A percentile compares a stretch with the other conserved stretches of the same genome.
Evolutionary conservation across 2,888 invertebrate species (phyloP).

Genomic region (Pemphredon lugubris): DNA sequence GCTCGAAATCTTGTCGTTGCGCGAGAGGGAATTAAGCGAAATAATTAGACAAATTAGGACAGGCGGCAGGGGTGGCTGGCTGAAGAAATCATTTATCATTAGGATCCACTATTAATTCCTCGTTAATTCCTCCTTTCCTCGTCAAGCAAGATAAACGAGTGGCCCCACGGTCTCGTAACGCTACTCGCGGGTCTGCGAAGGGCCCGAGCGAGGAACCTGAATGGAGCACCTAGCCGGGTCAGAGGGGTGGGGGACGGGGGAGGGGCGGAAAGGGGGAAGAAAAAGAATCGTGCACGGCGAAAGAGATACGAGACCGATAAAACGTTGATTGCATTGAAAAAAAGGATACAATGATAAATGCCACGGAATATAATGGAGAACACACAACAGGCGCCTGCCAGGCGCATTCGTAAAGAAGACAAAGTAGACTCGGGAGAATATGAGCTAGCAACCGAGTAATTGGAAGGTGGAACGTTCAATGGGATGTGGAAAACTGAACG

Average conservation of each 20-base stretch:
- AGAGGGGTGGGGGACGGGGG: neutral
- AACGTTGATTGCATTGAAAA: conserved; percentile 67
- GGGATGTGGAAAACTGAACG: conserved; percentile 6
- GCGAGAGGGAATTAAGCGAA: conserved; percentile 78
- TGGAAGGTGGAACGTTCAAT: conserved; percentile 32
- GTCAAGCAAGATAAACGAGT: conserved; percentile 81
- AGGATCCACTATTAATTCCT: conserved; percentile 81
- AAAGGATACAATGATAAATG: conserved; percentile 65
- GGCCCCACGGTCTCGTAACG: conserved; percentile 64
- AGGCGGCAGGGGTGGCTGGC: conserved; percentile 71
- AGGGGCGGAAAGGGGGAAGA: conserved; percentile 12
- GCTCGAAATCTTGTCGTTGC: conserved; percentile 76
- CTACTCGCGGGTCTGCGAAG: conserved; percentile 43
- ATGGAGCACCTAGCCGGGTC: conserved; percentile 20
- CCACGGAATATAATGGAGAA: conserved; percentile 55
- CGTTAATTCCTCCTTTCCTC: conserved; percentile 81
- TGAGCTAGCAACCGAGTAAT: conserved; percentile 43
- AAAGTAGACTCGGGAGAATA: conserved; percentile 45
- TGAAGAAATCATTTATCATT: conserved; percentile 79
- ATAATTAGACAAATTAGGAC: conserved; percentile 81
- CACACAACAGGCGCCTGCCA: conserved; percentile 41
- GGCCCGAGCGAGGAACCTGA: conserved; percentile 39
- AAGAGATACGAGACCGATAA: conserved; percentile 69
- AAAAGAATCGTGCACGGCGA: conserved; percentile 51
- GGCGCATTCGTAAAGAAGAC: conserved; percentile 44